Conservation (phyloP, 2,888 invertebrate genomes). For the Clivina fossor region DNA sequence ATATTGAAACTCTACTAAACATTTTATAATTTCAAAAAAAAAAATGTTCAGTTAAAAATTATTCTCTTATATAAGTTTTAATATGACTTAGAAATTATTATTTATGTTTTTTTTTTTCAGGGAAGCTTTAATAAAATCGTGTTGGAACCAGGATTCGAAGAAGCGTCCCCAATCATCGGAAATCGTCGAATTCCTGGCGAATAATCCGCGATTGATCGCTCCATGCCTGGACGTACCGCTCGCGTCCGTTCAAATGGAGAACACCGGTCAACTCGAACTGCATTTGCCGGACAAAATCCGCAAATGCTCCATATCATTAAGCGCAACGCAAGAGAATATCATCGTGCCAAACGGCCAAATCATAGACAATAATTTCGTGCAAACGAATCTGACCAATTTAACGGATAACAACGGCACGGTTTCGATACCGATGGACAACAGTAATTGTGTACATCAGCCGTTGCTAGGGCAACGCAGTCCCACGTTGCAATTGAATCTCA, state of each 20-base stretch:
- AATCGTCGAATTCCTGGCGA: slow-evolving; percentile 79
- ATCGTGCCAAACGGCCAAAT: slow-evolving; percentile 51
- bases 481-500: slow-evolving; percentile 42
- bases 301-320: slow-evolving; percentile 50
- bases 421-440: slow-evolving; percentile 48
- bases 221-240: slow-evolving; percentile 79
- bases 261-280: slow-evolving; percentile 62
- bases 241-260: slow-evolving; percentile 72
- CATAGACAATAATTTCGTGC: slow-evolving; percentile 46
- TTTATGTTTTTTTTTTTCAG: slow-evolving; percentile 54
- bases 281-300: slow-evolving; percentile 53
- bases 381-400: slow-evolving; percentile 38
- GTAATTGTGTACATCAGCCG: slow-evolving; percentile 48
- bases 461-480: slow-evolving; percentile 46
- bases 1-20: too few species aligned
- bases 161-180: slow-evolving; percentile 75
- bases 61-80: background rate
- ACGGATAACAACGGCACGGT: slow-evolving; percentile 40
- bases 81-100: background rate
- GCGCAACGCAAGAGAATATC: slow-evolving; percentile 38
- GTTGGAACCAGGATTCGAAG: slow-evolving; percentile 73
- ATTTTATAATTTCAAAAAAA: too few species aligned
- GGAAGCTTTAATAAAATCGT: slow-evolving; percentile 72
- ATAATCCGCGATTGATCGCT: slow-evolving; percentile 72
- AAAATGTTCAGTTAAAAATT: background rate